Percentiles rank a stretch among this genome's conserved stretches.
Evolutionary conservation across 1,140 invertebrate genomes (phyloP).

Genomic region (Drosophila arawakana): DNA sequence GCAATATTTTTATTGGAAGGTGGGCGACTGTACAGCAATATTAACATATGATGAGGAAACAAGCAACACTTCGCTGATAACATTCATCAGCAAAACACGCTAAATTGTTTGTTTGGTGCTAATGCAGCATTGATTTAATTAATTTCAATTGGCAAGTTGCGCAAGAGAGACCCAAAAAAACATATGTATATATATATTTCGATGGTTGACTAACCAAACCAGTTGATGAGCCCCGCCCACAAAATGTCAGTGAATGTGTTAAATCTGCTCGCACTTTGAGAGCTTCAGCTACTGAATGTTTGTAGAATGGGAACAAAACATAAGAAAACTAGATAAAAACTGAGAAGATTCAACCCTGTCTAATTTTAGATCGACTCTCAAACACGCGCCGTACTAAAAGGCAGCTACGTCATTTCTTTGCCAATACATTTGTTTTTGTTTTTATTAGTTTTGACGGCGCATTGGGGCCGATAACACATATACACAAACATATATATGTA

Average conservation of each 20-base stretch:
- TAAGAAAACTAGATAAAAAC: conserved; percentile 9
- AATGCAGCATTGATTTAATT: conserved; percentile 52
- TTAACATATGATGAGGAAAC: conserved; percentile 21
- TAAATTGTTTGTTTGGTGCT: conserved; percentile 30
- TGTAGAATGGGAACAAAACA: neutral
- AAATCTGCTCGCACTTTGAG: conserved; percentile 14
- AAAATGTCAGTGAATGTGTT: neutral
- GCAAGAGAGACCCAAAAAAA: conserved; percentile 23
- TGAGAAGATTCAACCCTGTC: conserved; percentile 13
- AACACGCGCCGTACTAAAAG: conserved; percentile 28
- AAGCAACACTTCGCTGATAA: conserved; percentile 19
- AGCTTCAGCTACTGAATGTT: conserved; percentile 7
- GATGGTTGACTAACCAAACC: conserved; percentile 35
- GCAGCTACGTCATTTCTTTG: conserved; percentile 29
- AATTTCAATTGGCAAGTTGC: conserved; percentile 48
- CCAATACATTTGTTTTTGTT: conserved; percentile 17
- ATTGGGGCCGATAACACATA: conserved; percentile 22
- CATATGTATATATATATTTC: neutral
- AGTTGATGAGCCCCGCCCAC: conserved; percentile 29
- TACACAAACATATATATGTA: neutral
- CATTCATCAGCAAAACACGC: conserved; percentile 23
- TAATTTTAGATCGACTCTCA: conserved; percentile 39
- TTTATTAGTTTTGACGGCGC: conserved; percentile 7
- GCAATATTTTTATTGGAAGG: conserved; percentile 30
- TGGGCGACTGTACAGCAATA: conserved; percentile 8